Percentiles rank a stretch among this genome's conserved stretches.
phyloP scores from a whole-genome alignment of 2,113 vertebrate species.

The Piaya cayana region DNA sequence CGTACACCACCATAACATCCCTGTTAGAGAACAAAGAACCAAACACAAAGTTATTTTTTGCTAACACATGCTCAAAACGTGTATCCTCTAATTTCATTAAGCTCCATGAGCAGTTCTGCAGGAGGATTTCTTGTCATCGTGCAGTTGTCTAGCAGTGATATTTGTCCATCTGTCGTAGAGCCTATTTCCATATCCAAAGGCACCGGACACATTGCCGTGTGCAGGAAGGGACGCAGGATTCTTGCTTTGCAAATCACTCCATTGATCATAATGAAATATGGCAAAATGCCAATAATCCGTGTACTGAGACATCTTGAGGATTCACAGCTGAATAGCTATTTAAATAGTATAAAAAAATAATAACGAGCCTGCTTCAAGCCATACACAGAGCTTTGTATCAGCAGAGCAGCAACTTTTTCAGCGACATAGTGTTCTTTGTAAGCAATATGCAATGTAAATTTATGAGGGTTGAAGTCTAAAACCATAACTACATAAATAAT shows the following conservation, averaged over 20 bases:
- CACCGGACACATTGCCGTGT: neutral
- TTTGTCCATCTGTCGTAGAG: constrained; percentile 29
- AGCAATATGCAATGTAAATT: constrained; percentile 6
- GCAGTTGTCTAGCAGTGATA: neutral
- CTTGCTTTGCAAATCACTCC: constrained; percentile 46
- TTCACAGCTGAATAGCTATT: constrained; percentile 52
- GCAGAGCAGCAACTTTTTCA: constrained; percentile 40
- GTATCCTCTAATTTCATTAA: neutral
- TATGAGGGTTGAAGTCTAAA: neutral
- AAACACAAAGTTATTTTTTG: neutral
- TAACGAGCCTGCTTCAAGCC: neutral
- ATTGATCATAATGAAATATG: constrained; percentile 65
- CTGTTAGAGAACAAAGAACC: neutral
- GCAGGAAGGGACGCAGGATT: neutral
- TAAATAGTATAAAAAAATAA: constrained; percentile 20
- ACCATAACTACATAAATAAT: neutral
- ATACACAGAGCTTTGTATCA: constrained; percentile 52
- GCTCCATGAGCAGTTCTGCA: neutral
- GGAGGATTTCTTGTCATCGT: neutral
- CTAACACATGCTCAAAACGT: neutral
- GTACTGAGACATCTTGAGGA: constrained; percentile 40
- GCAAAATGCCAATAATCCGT: constrained; percentile 62
- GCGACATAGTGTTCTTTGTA: neutral
- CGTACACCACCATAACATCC: neutral
- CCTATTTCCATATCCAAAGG: neutral